These are phyloP conservation scores for Eucera pruinosa DNA, from an alignment of 2,888 invertebrate genomes.

Conservation along the genomic window DNA sequence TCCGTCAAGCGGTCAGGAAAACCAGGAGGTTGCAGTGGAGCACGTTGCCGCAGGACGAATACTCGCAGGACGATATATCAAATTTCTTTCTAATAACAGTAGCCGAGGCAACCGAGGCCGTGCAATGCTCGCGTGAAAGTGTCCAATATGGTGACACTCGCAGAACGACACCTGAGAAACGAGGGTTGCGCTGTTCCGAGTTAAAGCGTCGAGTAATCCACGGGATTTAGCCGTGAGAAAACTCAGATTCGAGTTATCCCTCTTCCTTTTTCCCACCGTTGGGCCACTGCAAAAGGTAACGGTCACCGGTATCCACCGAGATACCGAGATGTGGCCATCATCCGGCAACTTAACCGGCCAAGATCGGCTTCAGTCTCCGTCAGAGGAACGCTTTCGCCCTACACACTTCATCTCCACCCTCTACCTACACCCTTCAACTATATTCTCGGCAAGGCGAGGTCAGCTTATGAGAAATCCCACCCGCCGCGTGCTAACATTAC, in stretches of 20 bases:
- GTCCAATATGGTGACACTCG: constrained; percentile 80
- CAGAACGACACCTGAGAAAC: constrained; percentile 80
- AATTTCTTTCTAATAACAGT: constrained; percentile 80
- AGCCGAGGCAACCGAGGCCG: constrained; percentile 36
- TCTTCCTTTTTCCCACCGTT: constrained; percentile 69
- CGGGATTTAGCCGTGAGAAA: constrained; percentile 78
- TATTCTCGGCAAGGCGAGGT: constrained; percentile 74
- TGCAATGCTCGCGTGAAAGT: constrained; percentile 64
- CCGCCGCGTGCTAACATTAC: constrained; percentile 76
- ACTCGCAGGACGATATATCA: constrained; percentile 77
- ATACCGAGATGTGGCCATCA: constrained; percentile 24
- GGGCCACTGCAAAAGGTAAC: constrained; percentile 18
- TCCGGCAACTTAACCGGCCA: constrained; percentile 33
- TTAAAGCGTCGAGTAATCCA: constrained; percentile 81
- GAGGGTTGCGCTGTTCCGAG: constrained; percentile 77
- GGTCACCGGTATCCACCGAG: neutral
- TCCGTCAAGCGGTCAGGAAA: constrained; percentile 23
- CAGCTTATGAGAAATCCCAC: constrained; percentile 82
- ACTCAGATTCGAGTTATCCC: constrained; percentile 80
- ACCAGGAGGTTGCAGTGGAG: constrained; percentile 5
- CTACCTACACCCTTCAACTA: constrained; percentile 72
- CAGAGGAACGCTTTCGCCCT: constrained; percentile 26
- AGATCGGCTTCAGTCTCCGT: constrained; percentile 63
- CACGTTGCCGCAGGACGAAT: constrained; percentile 20
- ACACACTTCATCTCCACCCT: constrained; percentile 55